A percentile compares a stretch with the other conserved stretches of the same genome.
Conservation (phyloP, 2,113 vertebrate genomes). For the Prionailurus bengalensis region DNA sequence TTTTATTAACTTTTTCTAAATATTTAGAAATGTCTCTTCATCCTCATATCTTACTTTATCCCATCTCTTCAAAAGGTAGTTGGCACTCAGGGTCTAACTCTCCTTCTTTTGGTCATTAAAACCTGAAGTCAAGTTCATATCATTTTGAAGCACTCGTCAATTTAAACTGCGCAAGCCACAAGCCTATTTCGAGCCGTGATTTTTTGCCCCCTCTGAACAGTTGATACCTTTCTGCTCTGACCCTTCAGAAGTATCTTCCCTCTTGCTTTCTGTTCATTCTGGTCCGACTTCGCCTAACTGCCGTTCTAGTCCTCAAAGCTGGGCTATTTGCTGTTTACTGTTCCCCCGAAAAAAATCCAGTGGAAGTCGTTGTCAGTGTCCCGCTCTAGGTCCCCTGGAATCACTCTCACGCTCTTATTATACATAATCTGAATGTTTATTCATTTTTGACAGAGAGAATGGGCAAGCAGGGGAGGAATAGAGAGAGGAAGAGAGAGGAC, state of each 20-base stretch:
- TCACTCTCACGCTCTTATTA: not conserved
- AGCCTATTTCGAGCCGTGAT: not conserved
- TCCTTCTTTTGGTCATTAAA: not conserved
- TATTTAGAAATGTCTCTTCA: conserved; percentile 1
- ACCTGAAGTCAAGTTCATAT: not conserved
- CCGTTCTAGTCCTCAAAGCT: not conserved
- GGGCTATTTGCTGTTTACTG: not conserved
- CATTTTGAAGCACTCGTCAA: not conserved
- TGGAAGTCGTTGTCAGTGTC: not conserved
- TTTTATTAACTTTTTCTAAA: not conserved
- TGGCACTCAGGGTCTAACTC: not conserved
- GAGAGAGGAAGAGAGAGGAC: too few relatives aligned
- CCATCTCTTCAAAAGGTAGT: not conserved
- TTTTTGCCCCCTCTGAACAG: not conserved
- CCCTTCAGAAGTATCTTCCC: not conserved
- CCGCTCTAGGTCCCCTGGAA: not conserved
- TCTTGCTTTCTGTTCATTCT: not conserved
- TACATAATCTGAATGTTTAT: not conserved
- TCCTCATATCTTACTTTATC: not conserved
- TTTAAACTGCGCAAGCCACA: not conserved
- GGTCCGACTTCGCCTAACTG: not conserved
- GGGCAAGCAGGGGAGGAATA: too few relatives aligned
- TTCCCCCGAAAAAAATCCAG: not conserved
- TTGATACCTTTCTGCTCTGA: not conserved
- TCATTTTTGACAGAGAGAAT: too few relatives aligned